These are phyloP conservation scores for Dynastes maya DNA, from an alignment of 2,888 invertebrate genomes.

Conservation along the genomic window DNA sequence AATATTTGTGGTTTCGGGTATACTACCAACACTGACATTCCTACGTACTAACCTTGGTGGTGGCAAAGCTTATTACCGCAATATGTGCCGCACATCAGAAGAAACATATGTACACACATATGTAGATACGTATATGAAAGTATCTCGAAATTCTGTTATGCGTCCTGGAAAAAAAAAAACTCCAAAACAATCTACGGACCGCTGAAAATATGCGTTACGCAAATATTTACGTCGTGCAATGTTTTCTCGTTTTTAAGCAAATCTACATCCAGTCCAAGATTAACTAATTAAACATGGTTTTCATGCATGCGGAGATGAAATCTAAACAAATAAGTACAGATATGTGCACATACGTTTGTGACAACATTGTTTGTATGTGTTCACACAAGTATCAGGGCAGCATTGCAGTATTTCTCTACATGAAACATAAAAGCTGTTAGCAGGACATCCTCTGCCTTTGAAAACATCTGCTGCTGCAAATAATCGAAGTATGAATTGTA, in stretches of 20 bases:
- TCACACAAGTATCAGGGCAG: not conserved
- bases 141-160: constrained; percentile 7
- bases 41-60: not conserved
- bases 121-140: not conserved
- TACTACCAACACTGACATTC: constrained; percentile 2
- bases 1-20: not conserved
- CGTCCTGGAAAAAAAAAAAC: constrained; percentile 10
- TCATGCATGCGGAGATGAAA: not conserved
- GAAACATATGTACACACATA: not conserved
- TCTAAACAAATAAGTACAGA: not conserved
- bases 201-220: constrained; percentile 22
- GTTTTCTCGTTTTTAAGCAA: not conserved
- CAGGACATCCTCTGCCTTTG: no score
- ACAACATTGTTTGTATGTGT: not conserved
- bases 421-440: no score
- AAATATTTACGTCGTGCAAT: constrained; percentile 32
- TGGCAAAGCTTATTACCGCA: not conserved
- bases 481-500: no score
- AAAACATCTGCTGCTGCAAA: no score
- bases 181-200: constrained; percentile 11
- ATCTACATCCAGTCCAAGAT: not conserved
- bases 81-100: not conserved
- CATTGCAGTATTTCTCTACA: no score
- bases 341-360: not conserved
- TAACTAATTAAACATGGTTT: constrained; percentile 33